Evolutionary conservation across 2,888 invertebrate genomes (phyloP), one percentile per base, ranked within the genome.

Genomic region (Chrysodeixis includens): DNA sequence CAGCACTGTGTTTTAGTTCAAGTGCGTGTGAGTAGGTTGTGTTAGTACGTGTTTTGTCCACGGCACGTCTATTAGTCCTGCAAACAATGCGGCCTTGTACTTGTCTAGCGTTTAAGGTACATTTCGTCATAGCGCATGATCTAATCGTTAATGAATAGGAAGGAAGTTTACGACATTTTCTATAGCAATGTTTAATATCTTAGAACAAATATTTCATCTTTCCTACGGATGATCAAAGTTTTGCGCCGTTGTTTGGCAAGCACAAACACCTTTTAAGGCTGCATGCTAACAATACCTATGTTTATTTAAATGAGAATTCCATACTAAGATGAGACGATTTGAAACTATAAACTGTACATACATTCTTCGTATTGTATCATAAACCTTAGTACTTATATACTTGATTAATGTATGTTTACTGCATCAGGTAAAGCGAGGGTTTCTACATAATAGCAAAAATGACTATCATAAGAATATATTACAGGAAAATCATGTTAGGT

Each of bases 31-130:
- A 2, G 1, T 40, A 40, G 40, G n/a, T 40, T 1, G 40, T 26
- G 26, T 26, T 6, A 6, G 40, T 46, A 49, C 46, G 46, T 49
- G 20, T 20, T 18, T 18, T 20, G 59, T 44, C 52, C 58, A 52
- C 46, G 55, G 14, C 57, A 58, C 40, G 60, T 72, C 66, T 59
- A 60, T 78, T 67, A 59, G 64, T 71, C 60, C 54, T 69, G 62
- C 57, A 75, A 66, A 81, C 75, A 80, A 71, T 62, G 32, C 69
- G 62, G 65, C 74, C 72, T 73, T 82, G 79, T 74, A 60, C 55
- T 61, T 62, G 55, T 16, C 30, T 68, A 6, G 26, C 57, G 59
- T 71, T 60, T 66, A 73, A 54, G 73, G 55, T 62, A 51, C 62
- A 59, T 68, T 69, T 69, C 71, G 61, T 76, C 76, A 81, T 58